Evolutionary conservation across 2,888 invertebrate genomes (phyloP), one percentile per base, ranked within the genome.

Genomic region (Hermaeophaga mercurialis): DNA sequence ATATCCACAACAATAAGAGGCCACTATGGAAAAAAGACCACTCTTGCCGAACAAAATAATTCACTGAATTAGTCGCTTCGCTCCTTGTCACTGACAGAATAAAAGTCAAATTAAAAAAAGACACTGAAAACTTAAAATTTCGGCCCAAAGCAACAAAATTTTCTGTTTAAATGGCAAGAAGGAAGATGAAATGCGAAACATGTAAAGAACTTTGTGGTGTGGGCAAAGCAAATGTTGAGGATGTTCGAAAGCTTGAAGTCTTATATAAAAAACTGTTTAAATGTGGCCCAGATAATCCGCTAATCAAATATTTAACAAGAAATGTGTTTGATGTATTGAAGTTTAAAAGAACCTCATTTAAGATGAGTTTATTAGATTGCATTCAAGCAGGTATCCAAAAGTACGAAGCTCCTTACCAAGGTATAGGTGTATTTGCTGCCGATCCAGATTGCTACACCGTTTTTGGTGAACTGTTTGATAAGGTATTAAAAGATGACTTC

Each of bases 121-220:
- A n/a, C n/a, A n/a, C n/a, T n/a, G n/a, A n/a, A n/a, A n/a, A n/a
- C n/a, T n/a, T n/a, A n/a, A n/a, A 22, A 22, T 22, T 22, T 22
- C 6, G 6, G 22, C 22, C 4, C 22, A 22, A 22, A 3, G 6
- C 3, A 22, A 3, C 3, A 22, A 22, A 6, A 22, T 22, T 53
- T 53, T 33, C 14, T 34, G 38, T 44, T 15, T 1, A 46, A 11
- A 53, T 53, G 47, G 33, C 46, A 6, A 46, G 19, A 19, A 31
- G 15, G 5, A 36, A 28, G n/a, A 33, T 24, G 8, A 26, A 39
- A 39, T 48, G 36, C 9, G 9, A 3, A 8, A 11, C 5, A 6
- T 36, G 36, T 11, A 17, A 36, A 9, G 15, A 36, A 15, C 2
- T 17, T 8, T 36, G 36, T 15, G 36, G 36, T 17, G 17, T 2